phyloP scores from a whole-genome alignment of 2,888 invertebrate species.

The Drosophila tanythrix region DNA sequence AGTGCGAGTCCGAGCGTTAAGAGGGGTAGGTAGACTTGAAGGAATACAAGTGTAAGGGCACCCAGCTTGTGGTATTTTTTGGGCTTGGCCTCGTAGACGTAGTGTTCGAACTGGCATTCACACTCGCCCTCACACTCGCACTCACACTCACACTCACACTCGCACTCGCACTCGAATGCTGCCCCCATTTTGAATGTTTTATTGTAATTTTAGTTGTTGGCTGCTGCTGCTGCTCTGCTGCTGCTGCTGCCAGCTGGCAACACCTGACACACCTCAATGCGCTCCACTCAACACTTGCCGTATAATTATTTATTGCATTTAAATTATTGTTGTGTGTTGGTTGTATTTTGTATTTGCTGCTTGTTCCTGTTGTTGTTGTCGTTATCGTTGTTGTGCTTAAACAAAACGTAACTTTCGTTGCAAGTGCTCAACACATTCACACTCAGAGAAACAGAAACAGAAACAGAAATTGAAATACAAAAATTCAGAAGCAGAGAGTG shows the following conservation, averaged over 20 bases:
- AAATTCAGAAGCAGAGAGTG: conserved; percentile 17
- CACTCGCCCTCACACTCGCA: neutral
- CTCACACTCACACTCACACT: conserved; percentile 1
- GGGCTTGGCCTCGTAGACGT: conserved; percentile 52
- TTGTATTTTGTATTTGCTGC: conserved; percentile 21
- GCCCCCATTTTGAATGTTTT: conserved; percentile 65
- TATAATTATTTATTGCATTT: conserved; percentile 83
- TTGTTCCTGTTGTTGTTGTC: conserved; percentile 28
- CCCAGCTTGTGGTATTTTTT: conserved; percentile 38
- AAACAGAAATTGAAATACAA: conserved; percentile 23
- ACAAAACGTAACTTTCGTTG: conserved; percentile 67
- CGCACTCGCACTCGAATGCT: conserved; percentile 16
- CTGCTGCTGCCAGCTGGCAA: conserved; percentile 58
- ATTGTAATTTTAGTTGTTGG: conserved; percentile 56
- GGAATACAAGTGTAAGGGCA: conserved; percentile 21
- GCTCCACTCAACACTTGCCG: conserved; percentile 80
- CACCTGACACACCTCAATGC: conserved; percentile 77
- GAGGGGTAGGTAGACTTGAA: conserved; percentile 36
- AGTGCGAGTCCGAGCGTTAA: neutral
- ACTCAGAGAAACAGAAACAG: conserved; percentile 21
- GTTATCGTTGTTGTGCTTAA: conserved; percentile 44
- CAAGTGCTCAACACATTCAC: conserved; percentile 22
- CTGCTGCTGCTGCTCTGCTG: conserved; percentile 28
- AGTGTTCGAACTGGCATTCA: neutral
- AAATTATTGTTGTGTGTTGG: conserved; percentile 75